phyloP scores from a whole-genome alignment of 1,140 invertebrate species.

The Zaprionus lachaisei region DNA sequence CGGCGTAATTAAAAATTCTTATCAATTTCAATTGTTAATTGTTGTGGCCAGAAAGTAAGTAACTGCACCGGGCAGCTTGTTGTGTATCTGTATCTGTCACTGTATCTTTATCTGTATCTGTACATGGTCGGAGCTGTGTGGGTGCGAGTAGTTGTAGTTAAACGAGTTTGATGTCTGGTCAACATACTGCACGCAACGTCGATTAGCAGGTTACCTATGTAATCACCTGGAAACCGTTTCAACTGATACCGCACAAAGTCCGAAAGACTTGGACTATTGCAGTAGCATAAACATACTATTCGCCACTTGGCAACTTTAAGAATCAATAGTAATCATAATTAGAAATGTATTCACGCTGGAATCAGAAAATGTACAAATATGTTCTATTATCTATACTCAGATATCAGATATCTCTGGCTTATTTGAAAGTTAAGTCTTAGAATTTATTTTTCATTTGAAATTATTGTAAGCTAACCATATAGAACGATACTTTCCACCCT shows the following conservation, averaged over 20 bases:
- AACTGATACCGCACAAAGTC: background rate
- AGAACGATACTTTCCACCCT: background rate
- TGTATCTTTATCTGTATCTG: conserved; percentile 10
- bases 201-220: conserved; percentile 1
- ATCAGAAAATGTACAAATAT: background rate
- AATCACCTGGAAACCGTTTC: background rate
- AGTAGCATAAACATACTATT: no score
- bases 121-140: background rate
- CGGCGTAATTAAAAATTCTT: conserved; percentile 75
- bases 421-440: background rate
- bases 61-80: conserved; percentile 8
- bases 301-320: no score
- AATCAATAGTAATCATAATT: no score
- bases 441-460: background rate
- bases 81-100: conserved; percentile 34
- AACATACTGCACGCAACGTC: conserved; percentile 16
- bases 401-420: background rate
- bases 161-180: background rate
- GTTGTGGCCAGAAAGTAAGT: conserved; percentile 56
- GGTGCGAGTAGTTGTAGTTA: background rate
- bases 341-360: no score
- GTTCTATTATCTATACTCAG: background rate
- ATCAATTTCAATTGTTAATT: conserved; percentile 80
- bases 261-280: background rate
- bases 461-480: background rate